Conservation (phyloP, 2,888 invertebrate species). For the Cinara cedri region DNA sequence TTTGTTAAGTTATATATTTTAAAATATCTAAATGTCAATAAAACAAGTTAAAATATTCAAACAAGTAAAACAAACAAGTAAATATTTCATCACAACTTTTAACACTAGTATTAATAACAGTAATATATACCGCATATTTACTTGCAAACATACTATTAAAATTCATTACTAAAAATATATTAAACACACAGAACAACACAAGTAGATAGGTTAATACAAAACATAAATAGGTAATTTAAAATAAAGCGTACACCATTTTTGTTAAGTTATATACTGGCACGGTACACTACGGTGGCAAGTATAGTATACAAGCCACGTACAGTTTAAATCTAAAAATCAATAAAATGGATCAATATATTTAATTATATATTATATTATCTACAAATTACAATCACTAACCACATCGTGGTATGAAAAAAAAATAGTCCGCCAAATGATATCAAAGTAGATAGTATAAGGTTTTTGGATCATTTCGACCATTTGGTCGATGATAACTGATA, state of each 20-base stretch:
- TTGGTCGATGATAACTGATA: no score
- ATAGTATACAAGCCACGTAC: no score
- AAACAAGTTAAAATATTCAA: not conserved
- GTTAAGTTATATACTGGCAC: no score
- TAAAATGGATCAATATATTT: not conserved
- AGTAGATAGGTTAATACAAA: not conserved
- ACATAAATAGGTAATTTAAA: not conserved
- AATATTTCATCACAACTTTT: no score
- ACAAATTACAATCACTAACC: no score
- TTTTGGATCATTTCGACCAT: no score
- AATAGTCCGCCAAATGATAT: no score
- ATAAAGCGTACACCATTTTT: not conserved
- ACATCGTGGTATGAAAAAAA: no score
- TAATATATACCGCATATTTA: not conserved
- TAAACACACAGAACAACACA: not conserved
- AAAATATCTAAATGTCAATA: not conserved
- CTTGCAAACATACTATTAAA: not conserved
- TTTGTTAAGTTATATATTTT: not conserved
- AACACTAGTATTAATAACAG: no score
- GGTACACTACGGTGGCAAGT: no score
- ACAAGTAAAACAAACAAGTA: not conserved
- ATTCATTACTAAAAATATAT: conserved; percentile 1
- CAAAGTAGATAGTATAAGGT: no score
- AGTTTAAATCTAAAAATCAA: not conserved
- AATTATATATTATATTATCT: no score